Percentiles rank a stretch among this genome's conserved stretches.
Conservation (phyloP, 2,797 vertebrate genomes). For the Forpus xanthops region DNA sequence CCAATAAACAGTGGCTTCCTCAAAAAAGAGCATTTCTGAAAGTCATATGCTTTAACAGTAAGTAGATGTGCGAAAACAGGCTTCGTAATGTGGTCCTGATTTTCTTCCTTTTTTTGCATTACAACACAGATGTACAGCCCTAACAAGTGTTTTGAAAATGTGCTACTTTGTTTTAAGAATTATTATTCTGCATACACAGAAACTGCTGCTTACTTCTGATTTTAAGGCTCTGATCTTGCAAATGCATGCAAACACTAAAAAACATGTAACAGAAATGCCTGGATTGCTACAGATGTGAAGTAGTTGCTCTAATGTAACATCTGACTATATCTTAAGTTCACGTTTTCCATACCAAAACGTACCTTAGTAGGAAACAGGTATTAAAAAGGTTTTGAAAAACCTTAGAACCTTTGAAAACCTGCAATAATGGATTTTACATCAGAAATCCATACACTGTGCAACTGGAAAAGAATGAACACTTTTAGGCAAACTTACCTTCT, state of each 20-base stretch:
- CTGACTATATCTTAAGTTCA: neutral
- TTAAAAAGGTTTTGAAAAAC: neutral
- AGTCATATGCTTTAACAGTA: neutral
- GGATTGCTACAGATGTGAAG: neutral
- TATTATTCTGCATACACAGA: neutral
- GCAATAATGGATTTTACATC: neutral
- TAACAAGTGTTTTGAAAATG: neutral
- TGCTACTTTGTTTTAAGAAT: neutral
- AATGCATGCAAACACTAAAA: neutral
- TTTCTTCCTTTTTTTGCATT: neutral
- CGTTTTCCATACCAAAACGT: neutral
- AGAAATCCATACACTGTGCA: neutral
- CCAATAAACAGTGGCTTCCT: neutral
- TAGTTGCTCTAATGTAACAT: neutral
- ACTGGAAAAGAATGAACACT: neutral
- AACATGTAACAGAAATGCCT: neutral
- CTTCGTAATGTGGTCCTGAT: neutral
- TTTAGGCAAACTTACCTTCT: conserved; percentile 79
- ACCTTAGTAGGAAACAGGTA: neutral
- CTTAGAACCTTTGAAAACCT: neutral
- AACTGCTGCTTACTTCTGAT: neutral
- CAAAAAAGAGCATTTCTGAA: neutral
- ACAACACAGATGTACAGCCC: neutral
- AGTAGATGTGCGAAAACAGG: neutral
- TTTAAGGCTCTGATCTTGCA: neutral